These are phyloP conservation scores for Nemoura dubitans DNA, from an alignment of 2,888 invertebrate species.

Conservation along the genomic window DNA sequence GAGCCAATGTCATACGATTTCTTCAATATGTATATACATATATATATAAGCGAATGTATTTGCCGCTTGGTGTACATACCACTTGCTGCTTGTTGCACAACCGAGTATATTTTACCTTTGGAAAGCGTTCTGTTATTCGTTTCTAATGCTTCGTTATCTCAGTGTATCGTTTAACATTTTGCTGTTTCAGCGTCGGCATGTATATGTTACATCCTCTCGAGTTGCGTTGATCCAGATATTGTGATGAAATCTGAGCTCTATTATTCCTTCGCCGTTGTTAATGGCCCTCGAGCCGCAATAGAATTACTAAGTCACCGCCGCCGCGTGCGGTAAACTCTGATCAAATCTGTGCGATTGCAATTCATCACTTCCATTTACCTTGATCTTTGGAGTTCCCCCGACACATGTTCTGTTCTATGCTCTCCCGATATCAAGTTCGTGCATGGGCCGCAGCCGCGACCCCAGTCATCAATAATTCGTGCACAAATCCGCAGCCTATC, in stretches of 20 bases:
- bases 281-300: background rate
- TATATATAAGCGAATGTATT: background rate
- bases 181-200: background rate
- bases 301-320: background rate
- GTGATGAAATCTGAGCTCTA: background rate
- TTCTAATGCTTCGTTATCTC: background rate
- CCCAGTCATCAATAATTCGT: slow-evolving; percentile 28
- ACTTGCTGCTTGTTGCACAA: background rate
- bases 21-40: background rate
- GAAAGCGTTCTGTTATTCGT: background rate
- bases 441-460: background rate
- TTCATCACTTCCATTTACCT: slow-evolving; percentile 12
- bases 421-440: background rate
- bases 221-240: background rate
- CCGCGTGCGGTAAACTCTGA: background rate
- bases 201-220: background rate
- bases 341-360: slow-evolving; percentile 4
- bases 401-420: background rate
- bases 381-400: background rate
- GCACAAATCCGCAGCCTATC: slow-evolving; percentile 12
- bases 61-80: background rate
- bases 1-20: background rate
- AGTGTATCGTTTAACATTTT: background rate
- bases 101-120: background rate
- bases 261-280: background rate